Percentiles rank a stretch among this genome's conserved stretches.
Conservation (phyloP, 2,797 vertebrate species). For the Tauraco hartlaubi region DNA sequence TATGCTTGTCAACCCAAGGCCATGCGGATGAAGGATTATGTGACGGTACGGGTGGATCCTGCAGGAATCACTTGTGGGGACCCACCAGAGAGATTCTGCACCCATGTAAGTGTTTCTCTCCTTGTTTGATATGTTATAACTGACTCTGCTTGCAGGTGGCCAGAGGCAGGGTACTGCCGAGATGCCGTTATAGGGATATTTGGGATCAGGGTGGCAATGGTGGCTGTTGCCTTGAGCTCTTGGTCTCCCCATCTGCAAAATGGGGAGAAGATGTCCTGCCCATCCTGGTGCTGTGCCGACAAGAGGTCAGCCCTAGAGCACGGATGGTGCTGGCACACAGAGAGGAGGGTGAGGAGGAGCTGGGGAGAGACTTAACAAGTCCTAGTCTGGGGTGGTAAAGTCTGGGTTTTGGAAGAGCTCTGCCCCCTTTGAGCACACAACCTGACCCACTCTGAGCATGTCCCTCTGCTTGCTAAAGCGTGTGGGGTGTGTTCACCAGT, state of each 20-base stretch:
- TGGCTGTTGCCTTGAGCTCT: neutral
- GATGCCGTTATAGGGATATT: neutral
- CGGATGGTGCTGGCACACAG: neutral
- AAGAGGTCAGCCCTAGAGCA: neutral
- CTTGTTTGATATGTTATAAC: neutral
- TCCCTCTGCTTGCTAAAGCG: fast-evolving
- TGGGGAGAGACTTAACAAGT: neutral
- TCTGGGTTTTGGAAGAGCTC: neutral
- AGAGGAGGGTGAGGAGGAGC: neutral
- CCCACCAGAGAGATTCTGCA: slow-evolving; percentile 96
- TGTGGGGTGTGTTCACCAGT: neutral
- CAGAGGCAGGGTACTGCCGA: neutral
- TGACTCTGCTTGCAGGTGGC: neutral
- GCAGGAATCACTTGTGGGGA: slow-evolving; percentile 94
- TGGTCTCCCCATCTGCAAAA: neutral
- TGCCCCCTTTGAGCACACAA: fast-evolving
- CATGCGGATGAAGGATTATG: slow-evolving; percentile 91
- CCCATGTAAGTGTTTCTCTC: slow-evolving; percentile 88
- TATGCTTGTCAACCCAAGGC: slow-evolving; percentile 96
- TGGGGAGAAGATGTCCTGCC: neutral
- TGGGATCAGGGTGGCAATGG: fast-evolving
- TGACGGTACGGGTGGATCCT: slow-evolving; percentile 93
- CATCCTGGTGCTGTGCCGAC: fast-evolving
- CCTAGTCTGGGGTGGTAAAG: neutral
- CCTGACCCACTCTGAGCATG: neutral